Evolutionary conservation across 2,797 vertebrate genomes (phyloP), one percentile per base, ranked within the genome.

Genomic region (Sebastes hubbsi): DNA sequence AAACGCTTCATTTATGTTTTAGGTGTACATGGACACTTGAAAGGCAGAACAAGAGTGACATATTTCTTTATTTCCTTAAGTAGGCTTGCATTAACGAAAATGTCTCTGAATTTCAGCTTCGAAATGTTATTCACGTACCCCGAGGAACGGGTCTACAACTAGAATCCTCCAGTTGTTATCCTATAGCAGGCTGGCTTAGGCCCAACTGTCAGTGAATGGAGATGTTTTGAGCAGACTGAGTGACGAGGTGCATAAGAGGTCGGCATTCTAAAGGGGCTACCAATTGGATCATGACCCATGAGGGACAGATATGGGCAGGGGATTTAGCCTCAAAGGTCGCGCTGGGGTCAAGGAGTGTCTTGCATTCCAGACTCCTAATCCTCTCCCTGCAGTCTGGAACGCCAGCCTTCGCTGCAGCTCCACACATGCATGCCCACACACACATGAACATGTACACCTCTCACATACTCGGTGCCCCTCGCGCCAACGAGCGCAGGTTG

Each of bases 271-370:
- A 92, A 92, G 88, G 90, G 91, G 92, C 83, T 87, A 92, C 94
- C 94, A 92, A 94, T 95, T 93, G 94, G 93, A 95, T 95, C 94
- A 95, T 95, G 93, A 93, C 91, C 94, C 91, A 94, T 93, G 92
- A 95, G 88, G 92, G 94, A 95, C 94, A 95, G 93, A 95, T 94
- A 95, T 92, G 93, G 87, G 91, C 90, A 94, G 86, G 92, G 91
- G 94, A 94, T 94, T 94, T 95, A 93, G 94, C 73, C 84, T 81
- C 74, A 90, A 93, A 94, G 95, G 94, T 94, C 87, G 6, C 79
- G 27, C 71, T 7, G 62, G 89, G 93, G 92, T 95, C 94, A 95
- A 94, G 94, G 92, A 95, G 92, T 91, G 89, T 93, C 93, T 94
- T 93, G 89, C 92, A 93, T 94, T 93, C 94, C 94, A 93, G 89